These are phyloP conservation scores for Tethya wilhelma DNA, from an alignment of 37 sponge, comb jelly and placozoan genomes.

Conservation along the genomic window DNA sequence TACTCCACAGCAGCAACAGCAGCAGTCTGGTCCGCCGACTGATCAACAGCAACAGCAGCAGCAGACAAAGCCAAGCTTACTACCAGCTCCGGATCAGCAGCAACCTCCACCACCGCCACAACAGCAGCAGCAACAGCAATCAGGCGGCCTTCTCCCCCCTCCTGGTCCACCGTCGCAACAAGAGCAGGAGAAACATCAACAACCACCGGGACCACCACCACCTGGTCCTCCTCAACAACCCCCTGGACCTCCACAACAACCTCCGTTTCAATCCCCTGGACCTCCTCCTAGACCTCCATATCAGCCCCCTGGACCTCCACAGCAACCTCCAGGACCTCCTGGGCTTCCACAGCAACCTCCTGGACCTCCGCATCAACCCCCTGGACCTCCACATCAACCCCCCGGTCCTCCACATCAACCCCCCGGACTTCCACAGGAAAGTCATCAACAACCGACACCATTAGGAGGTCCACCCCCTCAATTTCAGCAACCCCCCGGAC, in stretches of 20 bases:
- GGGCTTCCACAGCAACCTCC: not conserved
- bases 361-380: not conserved
- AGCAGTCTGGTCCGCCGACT: not conserved
- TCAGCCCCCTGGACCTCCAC: not conserved
- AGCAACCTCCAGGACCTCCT: conserved; percentile 7
- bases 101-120: not conserved
- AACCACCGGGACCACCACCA: not conserved
- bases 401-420: not conserved
- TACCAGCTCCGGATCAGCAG: not conserved
- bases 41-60: too few species aligned
- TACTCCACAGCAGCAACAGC: not conserved
- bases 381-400: not conserved
- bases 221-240: not conserved
- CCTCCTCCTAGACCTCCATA: conserved; percentile 10
- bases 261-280: not conserved
- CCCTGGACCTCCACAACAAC: conserved; percentile 23
- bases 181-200: not conserved
- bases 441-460: conserved; percentile 4
- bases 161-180: not conserved
- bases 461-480: conserved; percentile 3
- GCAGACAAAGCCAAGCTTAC: too few species aligned
- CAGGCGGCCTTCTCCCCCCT: not conserved
- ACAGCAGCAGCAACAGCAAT: not conserved
- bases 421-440: not conserved
- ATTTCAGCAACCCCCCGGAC: not conserved